Base-by-base conservation (phyloP, 2,888 invertebrate genomes). In the Clepsis dumicolana region DNA sequence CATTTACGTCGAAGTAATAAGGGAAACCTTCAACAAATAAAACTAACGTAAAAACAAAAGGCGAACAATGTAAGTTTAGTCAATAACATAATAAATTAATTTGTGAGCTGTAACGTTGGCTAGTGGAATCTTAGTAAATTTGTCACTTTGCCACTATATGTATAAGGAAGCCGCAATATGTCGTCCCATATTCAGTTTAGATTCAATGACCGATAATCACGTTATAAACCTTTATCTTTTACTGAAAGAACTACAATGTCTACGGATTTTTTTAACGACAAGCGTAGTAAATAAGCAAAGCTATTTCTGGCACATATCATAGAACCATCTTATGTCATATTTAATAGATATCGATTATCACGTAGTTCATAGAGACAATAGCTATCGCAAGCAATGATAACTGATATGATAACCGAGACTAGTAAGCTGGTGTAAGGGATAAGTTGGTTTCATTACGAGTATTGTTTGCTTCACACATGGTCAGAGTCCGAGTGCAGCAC, bases 151-250 rank as follows among this genome's bases (percentile, higher is more conserved):
- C n/a, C n/a, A n/a, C n/a, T n/a, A n/a, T n/a, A n/a, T n/a, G n/a
- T n/a, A n/a, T n/a, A n/a, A 21, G 21, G 21, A 48, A 48, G 12
- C 48, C 21, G 8, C 48, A 44, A 12, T 16, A 16, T 7, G 44
- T 44, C 44, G 44, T 18, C 44, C 18, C 44, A 21, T 18, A 21
- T 48, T 21, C 10, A 2, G 8, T 18, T n/a, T 21, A 52, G 7
- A 60, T 59, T 14, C 60, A 65, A 60, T 44, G 60, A 54, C 53
- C 60, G n/a, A 32, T 65, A 65, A 65, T 65, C 14, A 5, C 21
- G 60, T 61, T 53, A 60, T 18, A 41, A 38, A 18, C 25, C 44
- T 29, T 27, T 12, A 54, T 18, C 29, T 48, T 48, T 48, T 21
- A 12, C 21, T 48, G 21, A 4, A 16, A 14, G 10, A 12, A 48